A percentile compares a stretch with the other conserved stretches of the same genome.
These are phyloP conservation scores for Smutsia temminckii DNA, from an alignment of 2,797 vertebrate genomes.

Conservation along the genomic window DNA sequence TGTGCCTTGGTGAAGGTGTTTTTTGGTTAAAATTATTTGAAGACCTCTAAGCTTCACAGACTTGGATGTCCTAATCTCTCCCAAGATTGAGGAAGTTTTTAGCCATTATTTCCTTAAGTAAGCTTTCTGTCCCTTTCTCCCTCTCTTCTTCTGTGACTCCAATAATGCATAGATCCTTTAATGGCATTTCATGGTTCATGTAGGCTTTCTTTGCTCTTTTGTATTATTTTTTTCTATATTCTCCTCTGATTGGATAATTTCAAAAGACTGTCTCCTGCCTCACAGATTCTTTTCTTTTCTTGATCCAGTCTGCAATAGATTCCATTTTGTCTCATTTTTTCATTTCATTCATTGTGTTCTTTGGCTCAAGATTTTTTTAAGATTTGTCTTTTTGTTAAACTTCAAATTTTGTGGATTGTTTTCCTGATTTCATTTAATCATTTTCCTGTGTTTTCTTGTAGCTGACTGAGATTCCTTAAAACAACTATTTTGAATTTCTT, in stretches of 20 bases:
- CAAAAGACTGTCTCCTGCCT: neutral
- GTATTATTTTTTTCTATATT: neutral
- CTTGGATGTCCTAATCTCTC: neutral
- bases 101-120: neutral
- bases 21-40: neutral
- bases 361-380: neutral
- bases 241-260: neutral
- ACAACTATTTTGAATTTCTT: neutral
- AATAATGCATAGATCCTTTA: neutral
- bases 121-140: neutral
- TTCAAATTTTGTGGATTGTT: neutral
- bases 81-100: neutral
- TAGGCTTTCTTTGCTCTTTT: neutral
- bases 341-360: neutral
- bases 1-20: neutral
- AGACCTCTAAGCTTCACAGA: neutral
- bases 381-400: neutral
- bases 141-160: neutral
- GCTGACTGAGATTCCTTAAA: neutral
- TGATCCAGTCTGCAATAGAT: neutral
- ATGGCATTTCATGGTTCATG: neutral
- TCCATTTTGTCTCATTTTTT: neutral
- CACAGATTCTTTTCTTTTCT: neutral
- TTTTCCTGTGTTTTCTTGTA: neutral
- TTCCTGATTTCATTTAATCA: neutral